Percentiles rank a stretch among this genome's conserved stretches.
Conservation (phyloP, 2,797 vertebrate genomes). For the Mormyrops attenuatus region DNA sequence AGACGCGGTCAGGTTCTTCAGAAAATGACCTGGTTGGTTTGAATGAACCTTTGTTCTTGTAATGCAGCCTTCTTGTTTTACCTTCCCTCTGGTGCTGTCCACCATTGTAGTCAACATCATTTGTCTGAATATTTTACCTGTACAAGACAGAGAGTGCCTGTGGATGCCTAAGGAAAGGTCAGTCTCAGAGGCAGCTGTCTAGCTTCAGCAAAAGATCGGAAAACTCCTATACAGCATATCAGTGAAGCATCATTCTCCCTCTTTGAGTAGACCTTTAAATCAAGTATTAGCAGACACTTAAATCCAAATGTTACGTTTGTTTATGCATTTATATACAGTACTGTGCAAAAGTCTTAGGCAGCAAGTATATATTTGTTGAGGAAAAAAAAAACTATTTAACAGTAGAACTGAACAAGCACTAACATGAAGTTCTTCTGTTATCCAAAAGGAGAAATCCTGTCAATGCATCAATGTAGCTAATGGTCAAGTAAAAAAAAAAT, state of each 20-base stretch:
- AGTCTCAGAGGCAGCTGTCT: neutral
- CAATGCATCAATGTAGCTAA: neutral
- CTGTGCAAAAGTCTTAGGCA: neutral
- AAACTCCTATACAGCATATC: neutral
- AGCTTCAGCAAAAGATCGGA: neutral
- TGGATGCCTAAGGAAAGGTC: neutral
- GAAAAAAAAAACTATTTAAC: neutral
- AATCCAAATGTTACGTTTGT: neutral
- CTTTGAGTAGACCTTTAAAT: neutral
- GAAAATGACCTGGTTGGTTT: neutral
- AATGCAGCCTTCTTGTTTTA: neutral
- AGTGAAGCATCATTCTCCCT: neutral
- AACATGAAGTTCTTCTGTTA: neutral
- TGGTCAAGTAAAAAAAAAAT: neutral
- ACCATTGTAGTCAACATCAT: neutral
- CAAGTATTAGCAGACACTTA: neutral
- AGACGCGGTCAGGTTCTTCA: neutral
- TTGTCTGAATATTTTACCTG: neutral
- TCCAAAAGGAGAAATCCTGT: neutral
- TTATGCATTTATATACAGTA: neutral
- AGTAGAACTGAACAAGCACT: neutral
- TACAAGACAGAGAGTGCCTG: neutral
- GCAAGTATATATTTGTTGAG: neutral
- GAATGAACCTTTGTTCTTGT: neutral
- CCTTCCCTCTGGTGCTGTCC: neutral